Evolutionary conservation across 2,113 vertebrate species (phyloP).

Genomic region (Sebastes schlegelii): DNA sequence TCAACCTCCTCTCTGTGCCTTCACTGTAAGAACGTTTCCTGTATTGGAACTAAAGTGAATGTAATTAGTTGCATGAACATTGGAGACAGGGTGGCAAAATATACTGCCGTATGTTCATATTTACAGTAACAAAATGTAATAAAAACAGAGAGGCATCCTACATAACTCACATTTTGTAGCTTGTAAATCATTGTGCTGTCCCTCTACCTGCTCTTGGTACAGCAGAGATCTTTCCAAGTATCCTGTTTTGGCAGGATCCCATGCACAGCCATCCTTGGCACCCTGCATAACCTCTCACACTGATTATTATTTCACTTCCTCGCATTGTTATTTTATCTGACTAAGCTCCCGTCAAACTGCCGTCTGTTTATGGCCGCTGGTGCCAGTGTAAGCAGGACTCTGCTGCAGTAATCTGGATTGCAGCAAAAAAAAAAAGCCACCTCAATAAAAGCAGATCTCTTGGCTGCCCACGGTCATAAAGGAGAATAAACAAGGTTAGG

Average conservation of each 20-base stretch:
- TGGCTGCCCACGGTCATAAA: constrained; percentile 72
- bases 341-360: constrained; percentile 51
- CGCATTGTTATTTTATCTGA: constrained; percentile 63
- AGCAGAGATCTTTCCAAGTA: constrained; percentile 25
- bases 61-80: not conserved
- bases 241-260: constrained; percentile 13
- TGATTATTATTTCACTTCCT: constrained; percentile 71
- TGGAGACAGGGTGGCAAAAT: not conserved
- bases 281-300: constrained; percentile 56
- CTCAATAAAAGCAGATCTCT: constrained; percentile 79
- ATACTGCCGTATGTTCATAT: not conserved
- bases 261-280: constrained; percentile 40
- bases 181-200: not conserved
- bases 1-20: not conserved
- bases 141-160: not conserved
- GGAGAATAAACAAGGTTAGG: constrained; percentile 75
- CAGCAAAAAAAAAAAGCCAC: constrained; percentile 44
- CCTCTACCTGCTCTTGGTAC: constrained; percentile 1
- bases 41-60: constrained; percentile 3
- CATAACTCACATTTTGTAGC: not conserved
- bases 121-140: not conserved
- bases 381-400: constrained; percentile 73
- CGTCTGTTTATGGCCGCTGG: constrained; percentile 70
- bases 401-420: constrained; percentile 71
- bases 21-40: constrained; percentile 1